A percentile compares a stretch with the other conserved stretches of the same genome.
These are phyloP conservation scores for Oreonectes daqikongensis DNA, from an alignment of 2,797 vertebrate species.

Conservation along the genomic window DNA sequence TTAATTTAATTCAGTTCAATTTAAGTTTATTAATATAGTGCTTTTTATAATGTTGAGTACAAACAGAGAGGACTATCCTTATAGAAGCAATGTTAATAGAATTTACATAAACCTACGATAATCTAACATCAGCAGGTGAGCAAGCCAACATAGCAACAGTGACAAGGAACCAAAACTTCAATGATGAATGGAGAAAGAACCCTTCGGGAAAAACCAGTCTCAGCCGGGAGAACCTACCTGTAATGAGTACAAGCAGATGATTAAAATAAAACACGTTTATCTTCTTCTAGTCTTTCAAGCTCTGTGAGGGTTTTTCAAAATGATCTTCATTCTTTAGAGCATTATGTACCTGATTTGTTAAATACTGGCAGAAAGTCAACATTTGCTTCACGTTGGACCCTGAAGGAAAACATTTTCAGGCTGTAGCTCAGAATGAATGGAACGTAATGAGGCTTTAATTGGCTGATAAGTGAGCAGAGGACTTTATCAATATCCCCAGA, in stretches of 20 bases:
- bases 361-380: conserved; percentile 70
- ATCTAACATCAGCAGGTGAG: too few species aligned
- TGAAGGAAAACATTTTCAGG: conserved; percentile 68
- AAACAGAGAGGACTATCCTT: too few species aligned
- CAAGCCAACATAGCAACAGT: too few species aligned
- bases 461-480: conserved; percentile 76
- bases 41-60: too few species aligned
- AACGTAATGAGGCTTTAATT: conserved; percentile 81
- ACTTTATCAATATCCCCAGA: conserved; percentile 78
- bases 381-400: conserved; percentile 66
- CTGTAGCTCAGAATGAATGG: conserved; percentile 74
- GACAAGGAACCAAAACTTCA: too few species aligned
- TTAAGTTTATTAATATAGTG: too few species aligned
- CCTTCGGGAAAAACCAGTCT: too few species aligned
- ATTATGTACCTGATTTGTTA: conserved; percentile 56
- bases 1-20: too few species aligned
- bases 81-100: too few species aligned
- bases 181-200: too few species aligned
- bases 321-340: conserved; percentile 35
- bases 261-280: conserved; percentile 45
- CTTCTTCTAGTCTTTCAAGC: conserved; percentile 39
- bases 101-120: too few species aligned
- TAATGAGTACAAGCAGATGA: conserved; percentile 21
- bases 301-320: conserved; percentile 39
- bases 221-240: conserved; percentile 18